Base-by-base conservation (phyloP, 2,888 invertebrate genomes). In the Hipparchia semele region DNA sequence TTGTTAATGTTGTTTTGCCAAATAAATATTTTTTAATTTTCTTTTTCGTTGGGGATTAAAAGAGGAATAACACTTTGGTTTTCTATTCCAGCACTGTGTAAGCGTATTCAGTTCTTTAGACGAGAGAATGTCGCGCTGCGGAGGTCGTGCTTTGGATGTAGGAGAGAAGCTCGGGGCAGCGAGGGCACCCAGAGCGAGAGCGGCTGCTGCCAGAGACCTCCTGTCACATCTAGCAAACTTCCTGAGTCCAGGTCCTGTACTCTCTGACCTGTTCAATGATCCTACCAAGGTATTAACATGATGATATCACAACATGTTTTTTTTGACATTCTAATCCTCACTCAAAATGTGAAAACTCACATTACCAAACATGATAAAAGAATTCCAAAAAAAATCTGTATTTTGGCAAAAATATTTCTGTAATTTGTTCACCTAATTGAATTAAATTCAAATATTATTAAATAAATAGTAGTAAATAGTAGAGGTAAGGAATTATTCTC, bases 111-210 rank as follows among this genome's bases (percentile, higher is more conserved):
- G 98, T 91, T 97, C 98, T 78, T 89, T 99, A 69, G 99, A 99
- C 88, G 98, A 98, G 82, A 96, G 99, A 81, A 99, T 99, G 84
- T 99, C 99, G 82, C 97, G 97, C 73, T 99, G 99, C 62, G 99
- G 99, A 0, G 99, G 99, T 0, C 98, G 99, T 91, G 99, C 99
- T 0, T 96, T 99, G 65, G 99, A 99, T 90, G 95, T 99, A n/a
- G 99, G 99, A 0, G 99, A 99, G 90, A 99, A 99, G 86, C 94
- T 99, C 62, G 99, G 99, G 82, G 99, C 98, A 78, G 98, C 99
- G 0, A 98, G 99, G 85, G 98, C 98, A 0, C 99, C 99, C 0
- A 93, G 99, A 72, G 97, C 99, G 13, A 94, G 99, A 73, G 98
- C 99, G 0, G 98, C 98, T 0, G 99, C 99, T 83, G 99, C 99